A percentile compares a stretch with the other conserved stretches of the same genome.
phyloP scores from a whole-genome alignment of 2,797 vertebrate species.

The Galaxias olidus region DNA sequence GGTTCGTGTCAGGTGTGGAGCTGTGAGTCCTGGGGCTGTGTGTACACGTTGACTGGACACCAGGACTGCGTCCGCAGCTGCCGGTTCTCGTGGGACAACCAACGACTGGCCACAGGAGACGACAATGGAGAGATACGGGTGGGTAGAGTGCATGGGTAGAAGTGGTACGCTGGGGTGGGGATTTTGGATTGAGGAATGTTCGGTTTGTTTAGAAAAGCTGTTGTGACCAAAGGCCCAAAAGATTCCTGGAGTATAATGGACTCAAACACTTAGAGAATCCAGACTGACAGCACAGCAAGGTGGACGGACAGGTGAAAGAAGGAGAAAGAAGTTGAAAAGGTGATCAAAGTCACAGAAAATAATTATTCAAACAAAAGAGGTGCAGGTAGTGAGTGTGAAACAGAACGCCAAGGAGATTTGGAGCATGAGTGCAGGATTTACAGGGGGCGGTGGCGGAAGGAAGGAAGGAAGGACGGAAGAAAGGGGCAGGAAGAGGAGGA shows the following conservation, averaged over 20 bases:
- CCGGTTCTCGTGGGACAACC: conserved; percentile 83
- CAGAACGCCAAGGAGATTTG: conserved; percentile 10
- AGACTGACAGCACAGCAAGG: neutral
- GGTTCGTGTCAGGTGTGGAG: conserved; percentile 82
- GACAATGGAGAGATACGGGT: conserved; percentile 96
- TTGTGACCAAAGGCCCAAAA: neutral
- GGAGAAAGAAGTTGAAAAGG: neutral
- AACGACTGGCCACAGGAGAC: conserved; percentile 87
- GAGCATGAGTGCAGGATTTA: conserved; percentile 34
- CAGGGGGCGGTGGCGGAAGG: no score
- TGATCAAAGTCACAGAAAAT: neutral
- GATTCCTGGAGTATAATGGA: neutral
- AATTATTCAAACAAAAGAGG: neutral
- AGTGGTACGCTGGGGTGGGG: neutral
- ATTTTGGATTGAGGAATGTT: neutral
- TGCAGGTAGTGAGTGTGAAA: neutral
- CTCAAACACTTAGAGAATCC: neutral
- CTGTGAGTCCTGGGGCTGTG: conserved; percentile 73
- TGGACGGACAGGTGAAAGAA: neutral
- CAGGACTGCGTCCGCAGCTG: conserved; percentile 91
- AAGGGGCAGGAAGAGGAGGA: conserved; percentile 53
- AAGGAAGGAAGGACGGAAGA: conserved; percentile 50
- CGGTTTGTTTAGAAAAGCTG: conserved; percentile 8
- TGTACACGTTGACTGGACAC: conserved; percentile 80
- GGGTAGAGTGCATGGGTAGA: conserved; percentile 46